phyloP scores from a whole-genome alignment of 2,888 invertebrate genomes.

The Oxyteleia sp. region DNA sequence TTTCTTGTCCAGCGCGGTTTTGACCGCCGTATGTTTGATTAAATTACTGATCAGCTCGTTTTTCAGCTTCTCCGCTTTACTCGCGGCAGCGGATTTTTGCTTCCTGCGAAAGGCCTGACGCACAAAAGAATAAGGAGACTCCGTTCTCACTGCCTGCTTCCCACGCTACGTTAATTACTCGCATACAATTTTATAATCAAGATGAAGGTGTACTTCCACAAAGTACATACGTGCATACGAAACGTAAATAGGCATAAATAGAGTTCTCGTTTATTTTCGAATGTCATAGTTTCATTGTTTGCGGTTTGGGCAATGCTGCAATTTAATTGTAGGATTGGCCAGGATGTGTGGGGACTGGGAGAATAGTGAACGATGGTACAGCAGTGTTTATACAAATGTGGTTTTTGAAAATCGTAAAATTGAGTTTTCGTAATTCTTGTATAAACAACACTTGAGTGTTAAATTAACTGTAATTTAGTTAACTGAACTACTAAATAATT shows the following conservation, averaged over 20 bases:
- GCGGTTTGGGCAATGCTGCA: constrained; percentile 23
- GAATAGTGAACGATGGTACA: no score
- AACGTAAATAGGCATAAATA: constrained; percentile 58
- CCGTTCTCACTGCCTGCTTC: constrained; percentile 84
- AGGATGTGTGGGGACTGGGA: no score
- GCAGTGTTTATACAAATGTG: no score
- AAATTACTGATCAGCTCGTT: constrained; percentile 93
- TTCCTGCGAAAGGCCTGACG: constrained; percentile 92
- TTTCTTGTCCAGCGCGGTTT: constrained; percentile 89
- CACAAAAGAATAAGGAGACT: constrained; percentile 81
- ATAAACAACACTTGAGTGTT: no score
- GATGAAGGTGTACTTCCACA: constrained; percentile 79
- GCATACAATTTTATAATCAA: constrained; percentile 82
- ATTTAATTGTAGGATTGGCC: constrained; percentile 22
- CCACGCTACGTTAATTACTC: constrained; percentile 82
- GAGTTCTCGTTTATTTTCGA: constrained; percentile 57
- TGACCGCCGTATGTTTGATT: constrained; percentile 94
- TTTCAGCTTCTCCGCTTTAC: constrained; percentile 90
- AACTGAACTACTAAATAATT: no score
- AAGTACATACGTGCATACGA: constrained; percentile 53
- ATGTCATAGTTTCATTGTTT: constrained; percentile 48
- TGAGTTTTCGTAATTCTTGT: no score
- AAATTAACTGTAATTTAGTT: no score
- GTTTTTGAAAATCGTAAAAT: no score
- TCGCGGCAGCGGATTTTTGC: constrained; percentile 90